Conservation (phyloP, 37 sponge, comb jelly and placozoan species). For the Mnemiopsis leidyi region DNA sequence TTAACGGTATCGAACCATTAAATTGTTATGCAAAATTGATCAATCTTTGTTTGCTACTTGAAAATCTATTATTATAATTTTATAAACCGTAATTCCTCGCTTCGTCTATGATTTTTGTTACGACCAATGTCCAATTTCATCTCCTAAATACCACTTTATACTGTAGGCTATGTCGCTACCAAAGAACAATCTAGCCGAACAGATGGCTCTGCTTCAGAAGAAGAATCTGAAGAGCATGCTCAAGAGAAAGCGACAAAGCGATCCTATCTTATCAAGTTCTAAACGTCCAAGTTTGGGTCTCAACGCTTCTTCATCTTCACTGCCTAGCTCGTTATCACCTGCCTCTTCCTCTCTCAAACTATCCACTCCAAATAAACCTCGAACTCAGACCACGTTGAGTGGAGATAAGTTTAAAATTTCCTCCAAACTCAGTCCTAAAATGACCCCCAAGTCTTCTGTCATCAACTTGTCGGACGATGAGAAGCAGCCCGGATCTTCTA, state of each 20-base stretch:
- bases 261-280: not conserved
- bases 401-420: not conserved
- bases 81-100: too few relatives aligned
- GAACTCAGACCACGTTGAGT: not conserved
- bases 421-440: not conserved
- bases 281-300: not conserved
- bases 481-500: not conserved
- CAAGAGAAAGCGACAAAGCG: constrained; percentile 33
- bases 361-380: not conserved
- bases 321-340: not conserved
- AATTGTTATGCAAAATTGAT: too few relatives aligned
- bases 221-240: not conserved
- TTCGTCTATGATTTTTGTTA: too few relatives aligned
- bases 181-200: constrained; percentile 70
- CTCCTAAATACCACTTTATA: too few relatives aligned
- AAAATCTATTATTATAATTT: too few relatives aligned
- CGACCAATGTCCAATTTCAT: too few relatives aligned
- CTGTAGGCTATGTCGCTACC: constrained; percentile 40
- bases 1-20: too few relatives aligned
- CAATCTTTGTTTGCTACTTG: too few relatives aligned
- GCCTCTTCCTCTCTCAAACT: not conserved
- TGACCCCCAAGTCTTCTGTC: not conserved
- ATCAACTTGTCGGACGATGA: not conserved
- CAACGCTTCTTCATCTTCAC: not conserved
- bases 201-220: constrained; percentile 61